These are phyloP conservation scores for Pangasius krempfi DNA, from an alignment of 2,797 vertebrate species.

Conservation along the genomic window DNA sequence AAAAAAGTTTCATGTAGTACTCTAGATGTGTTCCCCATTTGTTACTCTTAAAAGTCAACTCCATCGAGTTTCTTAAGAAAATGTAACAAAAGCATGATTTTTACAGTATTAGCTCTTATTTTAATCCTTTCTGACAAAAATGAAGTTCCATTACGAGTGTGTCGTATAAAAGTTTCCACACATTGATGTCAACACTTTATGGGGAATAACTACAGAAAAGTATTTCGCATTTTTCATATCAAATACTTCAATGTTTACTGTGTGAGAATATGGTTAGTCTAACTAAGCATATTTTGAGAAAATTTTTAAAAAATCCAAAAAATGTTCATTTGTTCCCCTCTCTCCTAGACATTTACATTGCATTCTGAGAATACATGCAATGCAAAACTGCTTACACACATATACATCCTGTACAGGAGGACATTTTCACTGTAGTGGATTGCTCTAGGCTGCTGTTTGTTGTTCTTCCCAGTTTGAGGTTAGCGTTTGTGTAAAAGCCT, in stretches of 20 bases:
- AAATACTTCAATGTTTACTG: background rate
- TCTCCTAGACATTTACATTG: background rate
- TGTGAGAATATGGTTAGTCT: background rate
- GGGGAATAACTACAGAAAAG: background rate
- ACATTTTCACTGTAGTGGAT: background rate
- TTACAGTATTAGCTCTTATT: background rate
- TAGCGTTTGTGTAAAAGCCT: constrained; percentile 21
- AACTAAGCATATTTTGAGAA: background rate
- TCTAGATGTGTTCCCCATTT: background rate
- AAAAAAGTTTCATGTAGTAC: background rate
- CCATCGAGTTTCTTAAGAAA: background rate
- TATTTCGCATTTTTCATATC: background rate
- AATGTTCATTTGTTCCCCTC: background rate
- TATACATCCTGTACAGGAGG: background rate
- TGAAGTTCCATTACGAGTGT: background rate
- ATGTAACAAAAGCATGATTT: background rate
- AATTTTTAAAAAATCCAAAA: too few species aligned
- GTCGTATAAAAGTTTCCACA: background rate
- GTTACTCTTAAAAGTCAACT: background rate
- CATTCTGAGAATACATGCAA: background rate
- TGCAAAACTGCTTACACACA: background rate
- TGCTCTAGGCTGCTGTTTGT: constrained; percentile 12
- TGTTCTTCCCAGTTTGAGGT: constrained; percentile 5
- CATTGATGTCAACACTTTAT: background rate
- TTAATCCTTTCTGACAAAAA: too few species aligned